Percentiles rank a stretch among this genome's conserved stretches.
These are phyloP conservation scores for Montipora capricornis DNA, from an alignment of 64 coral and sea anemone species.

Conservation along the genomic window DNA sequence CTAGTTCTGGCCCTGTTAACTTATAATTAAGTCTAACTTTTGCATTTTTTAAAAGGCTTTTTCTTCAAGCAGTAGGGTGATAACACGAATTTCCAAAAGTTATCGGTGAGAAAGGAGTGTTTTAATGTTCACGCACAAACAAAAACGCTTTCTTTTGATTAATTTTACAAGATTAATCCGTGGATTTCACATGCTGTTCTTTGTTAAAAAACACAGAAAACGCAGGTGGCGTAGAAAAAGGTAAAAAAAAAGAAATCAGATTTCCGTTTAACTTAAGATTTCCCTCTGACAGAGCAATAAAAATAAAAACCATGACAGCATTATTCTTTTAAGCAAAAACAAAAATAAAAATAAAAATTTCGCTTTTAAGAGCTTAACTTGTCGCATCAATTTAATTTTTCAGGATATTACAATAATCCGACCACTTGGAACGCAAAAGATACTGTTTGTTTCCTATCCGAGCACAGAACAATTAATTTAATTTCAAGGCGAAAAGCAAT, in stretches of 20 bases:
- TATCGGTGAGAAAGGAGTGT: conserved; percentile 3
- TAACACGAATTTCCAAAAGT: background rate
- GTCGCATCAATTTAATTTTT: background rate
- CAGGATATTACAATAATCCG: background rate
- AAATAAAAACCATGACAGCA: background rate
- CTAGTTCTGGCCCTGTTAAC: too few relatives aligned
- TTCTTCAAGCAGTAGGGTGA: background rate
- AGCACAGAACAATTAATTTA: conserved; percentile 29
- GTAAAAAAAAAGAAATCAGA: background rate
- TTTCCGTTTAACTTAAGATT: background rate
- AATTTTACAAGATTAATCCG: background rate
- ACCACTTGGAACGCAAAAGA: background rate
- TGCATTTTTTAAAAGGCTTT: background rate
- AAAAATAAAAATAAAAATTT: background rate
- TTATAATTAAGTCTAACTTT: too few relatives aligned
- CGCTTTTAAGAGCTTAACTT: background rate
- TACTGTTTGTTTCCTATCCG: background rate
- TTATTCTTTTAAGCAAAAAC: background rate
- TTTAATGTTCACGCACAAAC: conserved; percentile 10
- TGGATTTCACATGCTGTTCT: background rate
- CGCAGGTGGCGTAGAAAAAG: conserved; percentile 16
- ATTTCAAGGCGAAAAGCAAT: conserved; percentile 37
- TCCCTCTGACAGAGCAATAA: background rate
- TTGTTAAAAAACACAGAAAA: conserved; percentile 14
- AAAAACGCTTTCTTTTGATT: background rate